Evolutionary conservation across 1,140 invertebrate genomes (phyloP).

Genomic region (Batillaria attramentaria): DNA sequence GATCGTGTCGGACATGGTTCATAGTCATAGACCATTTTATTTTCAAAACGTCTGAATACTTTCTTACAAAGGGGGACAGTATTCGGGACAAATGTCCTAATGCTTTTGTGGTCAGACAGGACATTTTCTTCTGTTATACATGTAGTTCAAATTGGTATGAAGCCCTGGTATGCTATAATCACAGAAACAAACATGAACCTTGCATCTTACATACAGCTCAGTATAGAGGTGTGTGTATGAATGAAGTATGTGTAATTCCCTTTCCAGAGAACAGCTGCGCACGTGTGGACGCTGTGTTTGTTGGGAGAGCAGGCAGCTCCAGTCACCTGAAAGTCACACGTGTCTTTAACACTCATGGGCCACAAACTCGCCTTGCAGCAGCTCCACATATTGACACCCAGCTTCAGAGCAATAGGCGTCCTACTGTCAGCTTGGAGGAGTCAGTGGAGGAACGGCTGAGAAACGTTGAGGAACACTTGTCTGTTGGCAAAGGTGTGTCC

Average conservation of each 20-base stretch:
- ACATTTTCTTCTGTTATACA: too few species aligned
- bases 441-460: conserved; percentile 29
- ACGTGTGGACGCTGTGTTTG: conserved; percentile 22
- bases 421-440: background rate
- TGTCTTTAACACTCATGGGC: conserved; percentile 26
- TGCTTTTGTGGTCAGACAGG: too few species aligned
- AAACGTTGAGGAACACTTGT: conserved; percentile 21
- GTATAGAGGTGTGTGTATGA: background rate
- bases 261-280: conserved; percentile 21
- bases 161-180: background rate
- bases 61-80: too few species aligned
- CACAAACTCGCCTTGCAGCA: conserved; percentile 16
- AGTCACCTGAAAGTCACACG: conserved; percentile 25
- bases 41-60: too few species aligned
- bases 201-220: background rate
- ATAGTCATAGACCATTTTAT: too few species aligned
- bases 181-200: background rate
- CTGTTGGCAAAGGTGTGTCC: conserved; percentile 17
- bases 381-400: background rate
- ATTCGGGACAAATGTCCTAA: too few species aligned
- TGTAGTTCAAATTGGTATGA: background rate
- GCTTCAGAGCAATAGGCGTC: background rate
- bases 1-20: too few species aligned
- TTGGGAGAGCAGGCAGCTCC: background rate
- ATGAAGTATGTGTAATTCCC: background rate